Conservation (phyloP, 2,797 vertebrate species). For the Philypnodon macrostomus region DNA sequence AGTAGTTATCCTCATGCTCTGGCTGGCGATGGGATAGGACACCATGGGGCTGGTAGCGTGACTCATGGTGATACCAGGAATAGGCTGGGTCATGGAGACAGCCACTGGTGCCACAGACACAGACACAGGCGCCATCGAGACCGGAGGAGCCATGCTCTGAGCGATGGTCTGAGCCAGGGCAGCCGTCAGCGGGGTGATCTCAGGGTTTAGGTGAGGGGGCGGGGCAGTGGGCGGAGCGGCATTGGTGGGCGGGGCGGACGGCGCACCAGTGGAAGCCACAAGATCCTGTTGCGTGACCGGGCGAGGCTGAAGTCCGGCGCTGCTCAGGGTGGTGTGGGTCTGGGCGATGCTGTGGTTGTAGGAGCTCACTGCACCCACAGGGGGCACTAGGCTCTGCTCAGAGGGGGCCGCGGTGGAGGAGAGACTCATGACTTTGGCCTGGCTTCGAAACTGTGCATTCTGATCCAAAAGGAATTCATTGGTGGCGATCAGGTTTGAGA, state of each 20-base stretch:
- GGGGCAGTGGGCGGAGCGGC: conserved; percentile 82
- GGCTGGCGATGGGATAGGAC: conserved; percentile 94
- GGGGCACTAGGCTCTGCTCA: conserved; percentile 88
- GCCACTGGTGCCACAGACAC: conserved; percentile 94
- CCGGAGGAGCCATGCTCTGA: conserved; percentile 92
- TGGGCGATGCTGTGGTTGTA: conserved; percentile 97
- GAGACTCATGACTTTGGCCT: conserved; percentile 93
- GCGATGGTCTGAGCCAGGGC: conserved; percentile 94
- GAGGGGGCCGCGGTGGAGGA: conserved; percentile 86
- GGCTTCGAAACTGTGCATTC: conserved; percentile 94
- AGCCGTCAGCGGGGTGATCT: conserved; percentile 90
- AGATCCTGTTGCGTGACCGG: conserved; percentile 90
- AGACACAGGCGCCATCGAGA: conserved; percentile 94
- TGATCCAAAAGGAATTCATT: conserved; percentile 98
- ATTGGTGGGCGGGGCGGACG: conserved; percentile 82
- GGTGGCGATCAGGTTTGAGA: conserved; percentile 91
- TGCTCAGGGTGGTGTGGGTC: conserved; percentile 97
- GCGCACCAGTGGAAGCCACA: conserved; percentile 83
- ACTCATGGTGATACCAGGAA: conserved; percentile 94
- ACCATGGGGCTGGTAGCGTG: conserved; percentile 96
- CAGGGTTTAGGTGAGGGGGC: conserved; percentile 88
- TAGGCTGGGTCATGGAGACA: conserved; percentile 90
- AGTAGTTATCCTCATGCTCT: conserved; percentile 97
- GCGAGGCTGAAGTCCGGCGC: conserved; percentile 89
- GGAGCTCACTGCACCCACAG: conserved; percentile 89